Evolutionary conservation across 2,888 invertebrate species (phyloP), one percentile per base, ranked within the genome.

Genomic region (Caenorhabditis drosophilae): DNA sequence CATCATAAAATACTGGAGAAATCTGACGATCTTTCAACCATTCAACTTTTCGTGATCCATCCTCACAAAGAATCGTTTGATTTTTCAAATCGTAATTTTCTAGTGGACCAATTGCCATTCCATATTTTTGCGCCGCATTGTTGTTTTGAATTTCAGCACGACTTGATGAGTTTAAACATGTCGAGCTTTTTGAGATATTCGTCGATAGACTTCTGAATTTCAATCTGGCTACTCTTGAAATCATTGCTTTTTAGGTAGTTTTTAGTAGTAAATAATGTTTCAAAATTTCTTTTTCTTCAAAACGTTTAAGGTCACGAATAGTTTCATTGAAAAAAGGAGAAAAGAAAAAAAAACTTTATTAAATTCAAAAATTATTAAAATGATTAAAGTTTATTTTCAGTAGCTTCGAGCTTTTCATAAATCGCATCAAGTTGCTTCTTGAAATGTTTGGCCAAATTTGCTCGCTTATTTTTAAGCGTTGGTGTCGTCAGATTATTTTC

Each of bases 381-480:
- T 31, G 12, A 36, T 36, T 16, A 36, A 36, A 36, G 4, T 16
- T n/a, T 36, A 20, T 40, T 40, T 11, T 62, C 57, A 36, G 36
- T 45, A 12, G 27, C 15, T 18, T 62, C 62, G 18, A 62, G n/a
- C 35, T 54, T 53, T 42, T 48, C 38, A 26, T 55, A 67, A 61
- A 67, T 62, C 0, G 15, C 50, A 6, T 53, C 58, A 31, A 67
- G 61, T 11, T 61, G 51, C 31, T 38, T 11, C 20, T 46, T 54
- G 40, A 50, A 61, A 31, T 46, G 46, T 20, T 54, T 31, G 9
- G 61, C 57, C 16, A 67, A 23, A 2, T 50, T 35, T 12, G 48
- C 46, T 35, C 64, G 41, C 31, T 57, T 57, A 41, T 55, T 66
- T 46, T 66, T 66, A 55, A 55, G 18, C n/a, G 64, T 66, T n/a